Evolutionary conservation across 2,113 vertebrate genomes (phyloP).

Genomic region (Oncorhynchus gorbuscha): DNA sequence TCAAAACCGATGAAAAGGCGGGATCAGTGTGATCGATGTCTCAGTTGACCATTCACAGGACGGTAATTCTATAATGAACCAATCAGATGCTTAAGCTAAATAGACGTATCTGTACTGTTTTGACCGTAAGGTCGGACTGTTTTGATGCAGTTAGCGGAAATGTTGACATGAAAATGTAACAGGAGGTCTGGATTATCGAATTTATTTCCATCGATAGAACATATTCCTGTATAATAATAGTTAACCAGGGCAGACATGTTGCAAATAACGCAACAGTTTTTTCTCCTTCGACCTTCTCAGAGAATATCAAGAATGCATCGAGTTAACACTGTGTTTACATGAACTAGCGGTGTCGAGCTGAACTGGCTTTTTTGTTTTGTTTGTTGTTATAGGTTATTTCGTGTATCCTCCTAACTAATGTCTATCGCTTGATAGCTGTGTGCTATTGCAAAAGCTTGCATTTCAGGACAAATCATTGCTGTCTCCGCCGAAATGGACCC

Average conservation of each 20-base stretch:
- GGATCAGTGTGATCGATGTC: conserved; percentile 18
- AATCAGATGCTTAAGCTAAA: conserved; percentile 30
- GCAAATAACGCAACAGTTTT: conserved; percentile 39
- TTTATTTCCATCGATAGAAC: background rate
- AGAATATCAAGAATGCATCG: conserved; percentile 42
- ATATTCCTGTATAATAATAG: background rate
- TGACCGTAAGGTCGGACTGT: conserved; percentile 38
- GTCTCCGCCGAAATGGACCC: conserved; percentile 51
- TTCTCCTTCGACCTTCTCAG: background rate
- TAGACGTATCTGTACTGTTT: background rate
- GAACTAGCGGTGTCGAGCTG: too few species aligned
- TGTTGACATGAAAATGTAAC: background rate
- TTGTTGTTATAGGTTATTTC: background rate
- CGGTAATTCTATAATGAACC: background rate
- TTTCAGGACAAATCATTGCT: conserved; percentile 5
- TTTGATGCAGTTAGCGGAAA: conserved; percentile 48
- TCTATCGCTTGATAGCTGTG: background rate
- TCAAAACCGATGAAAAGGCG: conserved; percentile 3
- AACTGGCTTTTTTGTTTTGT: background rate
- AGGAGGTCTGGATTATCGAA: background rate
- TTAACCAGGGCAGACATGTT: conserved; percentile 37
- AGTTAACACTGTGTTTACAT: conserved; percentile 5
- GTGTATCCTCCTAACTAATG: background rate
- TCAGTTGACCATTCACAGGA: conserved; percentile 30
- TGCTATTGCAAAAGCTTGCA: background rate